A percentile compares a stretch with the other conserved stretches of the same genome.
Evolutionary conservation across 2,888 invertebrate species (phyloP).

Genomic region (Apeira syringaria): DNA sequence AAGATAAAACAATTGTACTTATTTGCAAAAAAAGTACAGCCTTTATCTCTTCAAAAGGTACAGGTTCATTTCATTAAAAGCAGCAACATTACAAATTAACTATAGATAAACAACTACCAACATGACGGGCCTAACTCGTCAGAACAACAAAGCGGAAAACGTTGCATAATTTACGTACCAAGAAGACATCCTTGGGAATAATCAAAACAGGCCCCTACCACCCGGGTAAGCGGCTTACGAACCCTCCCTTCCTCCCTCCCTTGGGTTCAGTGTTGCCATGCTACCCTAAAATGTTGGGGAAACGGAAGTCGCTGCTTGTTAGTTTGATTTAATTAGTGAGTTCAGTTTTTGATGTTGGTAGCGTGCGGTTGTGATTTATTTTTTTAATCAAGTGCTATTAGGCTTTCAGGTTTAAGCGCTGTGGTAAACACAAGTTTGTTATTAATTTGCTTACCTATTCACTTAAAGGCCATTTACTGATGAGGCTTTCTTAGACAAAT

Average conservation of each 20-base stretch:
- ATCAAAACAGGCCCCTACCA: constrained; percentile 74
- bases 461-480: too few species aligned
- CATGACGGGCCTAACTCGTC: constrained; percentile 41
- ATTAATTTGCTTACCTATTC: too few species aligned
- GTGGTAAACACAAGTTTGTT: too few species aligned
- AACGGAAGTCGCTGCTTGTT: constrained; percentile 69
- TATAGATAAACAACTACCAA: constrained; percentile 39
- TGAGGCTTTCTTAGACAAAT: too few species aligned
- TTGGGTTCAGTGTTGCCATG: constrained; percentile 52
- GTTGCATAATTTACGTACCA: constrained; percentile 80
- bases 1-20: too few species aligned
- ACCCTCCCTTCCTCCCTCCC: constrained; percentile 41
- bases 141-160: constrained; percentile 51
- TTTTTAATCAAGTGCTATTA: constrained; percentile 19
- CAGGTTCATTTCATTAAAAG: constrained; percentile 11
- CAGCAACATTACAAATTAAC: constrained; percentile 33
- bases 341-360: constrained; percentile 64
- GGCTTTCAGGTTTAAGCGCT: background rate
- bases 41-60: too few species aligned
- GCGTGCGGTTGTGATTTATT: constrained; percentile 38
- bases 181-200: constrained; percentile 81
- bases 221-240: constrained; percentile 72
- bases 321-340: constrained; percentile 78
- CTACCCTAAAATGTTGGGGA: constrained; percentile 60
- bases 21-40: too few species aligned